Percentiles rank a stretch among this genome's conserved stretches.
Conservation (phyloP, 1,140 invertebrate species). For the Drosophila sturtevanti region DNA sequence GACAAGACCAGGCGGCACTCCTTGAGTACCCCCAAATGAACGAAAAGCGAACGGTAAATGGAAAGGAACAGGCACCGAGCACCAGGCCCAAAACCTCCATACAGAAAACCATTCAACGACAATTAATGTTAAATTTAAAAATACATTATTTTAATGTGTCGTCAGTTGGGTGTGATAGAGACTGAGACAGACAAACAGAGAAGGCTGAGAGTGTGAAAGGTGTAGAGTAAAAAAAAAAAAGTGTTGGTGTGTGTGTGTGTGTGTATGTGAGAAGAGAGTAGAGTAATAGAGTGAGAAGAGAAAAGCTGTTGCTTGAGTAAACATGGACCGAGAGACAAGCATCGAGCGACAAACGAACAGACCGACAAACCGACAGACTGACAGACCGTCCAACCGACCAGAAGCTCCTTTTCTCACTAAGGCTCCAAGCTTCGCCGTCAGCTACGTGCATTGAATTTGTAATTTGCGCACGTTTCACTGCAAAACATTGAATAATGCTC, state of each 20-base stretch:
- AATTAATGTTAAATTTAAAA: conserved; percentile 81
- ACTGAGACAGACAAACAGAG: neutral
- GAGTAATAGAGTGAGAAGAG: conserved; percentile 14
- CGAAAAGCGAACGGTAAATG: conserved; percentile 47
- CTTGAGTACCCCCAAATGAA: conserved; percentile 39
- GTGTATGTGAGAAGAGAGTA: conserved; percentile 1
- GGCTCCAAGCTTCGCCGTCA: conserved; percentile 59
- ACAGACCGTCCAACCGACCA: neutral
- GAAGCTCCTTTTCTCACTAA: conserved; percentile 24
- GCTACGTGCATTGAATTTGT: conserved; percentile 78
- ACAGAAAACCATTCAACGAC: conserved; percentile 68
- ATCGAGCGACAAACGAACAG: conserved; percentile 10
- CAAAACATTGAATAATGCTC: conserved; percentile 79
- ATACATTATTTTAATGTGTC: conserved; percentile 81
- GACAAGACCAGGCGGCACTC: conserved; percentile 38
- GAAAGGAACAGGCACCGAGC: conserved; percentile 26
- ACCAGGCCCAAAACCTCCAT: conserved; percentile 14
- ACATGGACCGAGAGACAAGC: conserved; percentile 33
- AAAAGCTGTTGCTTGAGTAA: conserved; percentile 46
- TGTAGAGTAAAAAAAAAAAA: neutral
- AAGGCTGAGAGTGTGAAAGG: conserved; percentile 25
- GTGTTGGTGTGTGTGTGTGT: no score
- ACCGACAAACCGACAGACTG: no score
- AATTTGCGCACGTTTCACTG: conserved; percentile 75
- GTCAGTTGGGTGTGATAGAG: conserved; percentile 47